Evolutionary conservation across 2,888 invertebrate species (phyloP), one percentile per base, ranked within the genome.

Genomic region (Apocheima hispidaria): DNA sequence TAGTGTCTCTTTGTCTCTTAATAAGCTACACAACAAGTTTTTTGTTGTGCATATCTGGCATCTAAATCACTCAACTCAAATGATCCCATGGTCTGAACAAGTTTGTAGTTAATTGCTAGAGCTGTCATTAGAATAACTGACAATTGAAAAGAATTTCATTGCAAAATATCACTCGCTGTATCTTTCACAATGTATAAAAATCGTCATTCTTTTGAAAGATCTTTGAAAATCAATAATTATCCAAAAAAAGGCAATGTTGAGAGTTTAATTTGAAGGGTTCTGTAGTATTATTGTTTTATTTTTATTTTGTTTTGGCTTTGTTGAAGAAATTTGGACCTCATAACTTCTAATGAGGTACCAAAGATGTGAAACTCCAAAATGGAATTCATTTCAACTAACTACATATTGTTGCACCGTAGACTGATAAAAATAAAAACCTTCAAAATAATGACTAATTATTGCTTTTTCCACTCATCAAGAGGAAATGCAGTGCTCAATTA

Each of bases 401-500:
- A 12, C 1, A 9, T n/a, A 21, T 36, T 21, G 18, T 44, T 30
- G 38, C 53, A 46, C 35, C 18, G 48, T 40, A 23, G 48, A 33
- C 5, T 33, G 20, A 40, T 16, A 7, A 12, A 23, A 35, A 26
- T 4, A 23, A 10, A n/a, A 33, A 63, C 50, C 49, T 16, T 33
- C 23, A 66, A 64, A 66, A 66, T 69, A 41, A 69, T 62, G 72
- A 78, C 72, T 77, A 72, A 74, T 77, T 58, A 78, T 75, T 84
- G 71, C 85, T 87, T 87, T 87, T 84, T 86, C 75, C 75, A 78
- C 77, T 79, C 71, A 18, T 86, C 83, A 91, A 91, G 90, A 87
- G 84, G 88, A 88, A 83, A 92, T 91, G 92, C 90, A 91, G 91
- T 90, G 88, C 90, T 88, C 88, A 73, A 77, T 90, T 78, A 87